Percentiles rank a stretch among this genome's conserved stretches.
Conservation (phyloP, 2,113 vertebrate species). For the Parotia lawesii region DNA sequence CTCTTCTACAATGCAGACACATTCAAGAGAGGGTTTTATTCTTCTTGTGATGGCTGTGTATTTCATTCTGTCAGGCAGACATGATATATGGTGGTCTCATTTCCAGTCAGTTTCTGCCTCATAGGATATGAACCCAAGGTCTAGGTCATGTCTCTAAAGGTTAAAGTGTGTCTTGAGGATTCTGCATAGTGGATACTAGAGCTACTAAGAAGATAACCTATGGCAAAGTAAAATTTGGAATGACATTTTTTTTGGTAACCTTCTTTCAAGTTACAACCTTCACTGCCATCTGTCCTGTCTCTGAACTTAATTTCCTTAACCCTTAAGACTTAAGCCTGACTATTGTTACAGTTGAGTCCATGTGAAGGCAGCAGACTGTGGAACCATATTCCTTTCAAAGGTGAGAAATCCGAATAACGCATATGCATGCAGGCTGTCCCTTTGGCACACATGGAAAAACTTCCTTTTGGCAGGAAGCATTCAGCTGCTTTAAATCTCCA, state of each 20-base stretch:
- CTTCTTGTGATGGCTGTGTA: neutral
- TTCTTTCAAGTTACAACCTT: neutral
- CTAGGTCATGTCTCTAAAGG: neutral
- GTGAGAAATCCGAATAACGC: neutral
- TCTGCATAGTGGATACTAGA: neutral
- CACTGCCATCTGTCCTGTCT: neutral
- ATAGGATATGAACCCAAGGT: neutral
- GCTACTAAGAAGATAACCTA: neutral
- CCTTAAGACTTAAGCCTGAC: neutral
- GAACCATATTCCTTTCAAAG: neutral
- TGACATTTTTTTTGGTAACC: neutral
- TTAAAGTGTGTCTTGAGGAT: neutral
- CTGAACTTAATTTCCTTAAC: neutral
- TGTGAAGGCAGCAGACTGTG: neutral
- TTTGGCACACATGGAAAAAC: neutral
- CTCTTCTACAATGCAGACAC: slow-evolving; percentile 4
- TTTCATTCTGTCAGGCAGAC: slow-evolving; percentile 16
- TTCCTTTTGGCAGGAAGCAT: neutral
- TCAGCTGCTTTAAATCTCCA: neutral
- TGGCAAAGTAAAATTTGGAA: neutral
- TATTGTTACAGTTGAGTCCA: neutral
- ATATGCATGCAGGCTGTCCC: neutral
- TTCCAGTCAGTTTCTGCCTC: neutral
- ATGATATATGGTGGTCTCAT: neutral
- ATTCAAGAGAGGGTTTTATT: slow-evolving; percentile 13